Evolutionary conservation across 2,113 vertebrate species (phyloP), one percentile per base, ranked within the genome.

Genomic region (Archilochus colubris): DNA sequence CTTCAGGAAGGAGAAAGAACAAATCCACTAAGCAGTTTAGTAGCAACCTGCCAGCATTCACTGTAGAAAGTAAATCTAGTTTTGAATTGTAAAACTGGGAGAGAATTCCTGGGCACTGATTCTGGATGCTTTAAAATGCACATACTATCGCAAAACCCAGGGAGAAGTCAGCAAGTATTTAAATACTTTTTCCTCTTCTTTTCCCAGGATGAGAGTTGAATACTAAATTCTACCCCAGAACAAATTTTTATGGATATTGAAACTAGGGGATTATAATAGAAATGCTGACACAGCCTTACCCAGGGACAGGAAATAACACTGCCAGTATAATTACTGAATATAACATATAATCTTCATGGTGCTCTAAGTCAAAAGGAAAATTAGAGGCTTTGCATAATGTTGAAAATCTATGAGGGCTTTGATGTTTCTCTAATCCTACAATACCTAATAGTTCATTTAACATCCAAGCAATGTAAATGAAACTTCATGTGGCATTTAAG

Each of bases 291-390:
- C 36, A 75, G 82, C 28, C 88, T 97, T 97, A 95, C 78, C 82
- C 67, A 33, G 72, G 75, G 87, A 81, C 38, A 81, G 94, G 33
- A 92, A 88, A 94, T 70, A 96, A 78, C 28, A 73, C 24, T 68
- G 51, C 57, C 19, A 2, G 31, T 82, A 68, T n/a, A 69, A 93
- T 81, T 69, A 88, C 24, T 70, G 46, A 96, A 92, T 54, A 62
- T 44, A 94, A 77, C 31, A 46, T 86, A 85, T 91, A 93, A 96
- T 89, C 54, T 48, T 40, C 24, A 63, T 57, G 43, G 38, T 44
- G 21, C 22, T 82, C 57, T 27, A 67, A 97, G 77, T 94, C 95
- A 91, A 97, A 97, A 91, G 67, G 73, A 96, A 95, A 92, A 87
- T 51, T 48, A 95, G 85, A 82, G 43, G 55, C 91, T 96, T 97